Evolutionary conservation across 37 sponge, comb jelly and placozoan species (phyloP), one percentile per base, ranked within the genome.

Genomic region (Theonella swinhoei): DNA sequence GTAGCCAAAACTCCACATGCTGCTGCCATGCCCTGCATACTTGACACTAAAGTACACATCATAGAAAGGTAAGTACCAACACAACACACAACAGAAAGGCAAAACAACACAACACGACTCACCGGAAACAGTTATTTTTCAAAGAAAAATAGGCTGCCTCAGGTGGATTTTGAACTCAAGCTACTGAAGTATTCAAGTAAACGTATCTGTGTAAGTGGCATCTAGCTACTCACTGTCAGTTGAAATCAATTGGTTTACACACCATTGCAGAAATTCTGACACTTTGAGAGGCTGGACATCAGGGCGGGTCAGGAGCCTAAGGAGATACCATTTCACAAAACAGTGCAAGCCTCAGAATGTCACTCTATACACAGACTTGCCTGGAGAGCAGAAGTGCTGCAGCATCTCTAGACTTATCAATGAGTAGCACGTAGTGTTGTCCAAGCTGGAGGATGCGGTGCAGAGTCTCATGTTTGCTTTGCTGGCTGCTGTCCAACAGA

Each of bases 321-420:
- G 77, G 7, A 68, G 17, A 75, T 26, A 4, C 20, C 23, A 42
- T 2, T n/a, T 3, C 23, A 38, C 23, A 17, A 72, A 36, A 36
- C 34, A 31, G 41, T 37, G 14, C 38, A 72, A 19, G 17, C 14
- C 68, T 67, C 11, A 36, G 26, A 40, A 26, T 23, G 41, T 1
- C 75, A n/a, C 22, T 68, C 31, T 28, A 40, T 25, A 4, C 75
- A 47, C 26, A 22, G 41, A 78, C 87, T 35, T 67, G 90, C 94
- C 90, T 95, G 34, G 98, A 96, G 34, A 92, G 43, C 3, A 99
- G 73, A 11, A 88, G 68, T 1, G 89, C 88, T 62, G 97, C 97
- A 54, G 95, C 93, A 82, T 99, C 99, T 62, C 83, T 68, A 34
- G 96, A 90, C 83, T 96, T 99, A 71, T 96, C 99, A 20, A 77